Conservation (phyloP, 1,140 invertebrate genomes). For the Dreissena polymorpha region DNA sequence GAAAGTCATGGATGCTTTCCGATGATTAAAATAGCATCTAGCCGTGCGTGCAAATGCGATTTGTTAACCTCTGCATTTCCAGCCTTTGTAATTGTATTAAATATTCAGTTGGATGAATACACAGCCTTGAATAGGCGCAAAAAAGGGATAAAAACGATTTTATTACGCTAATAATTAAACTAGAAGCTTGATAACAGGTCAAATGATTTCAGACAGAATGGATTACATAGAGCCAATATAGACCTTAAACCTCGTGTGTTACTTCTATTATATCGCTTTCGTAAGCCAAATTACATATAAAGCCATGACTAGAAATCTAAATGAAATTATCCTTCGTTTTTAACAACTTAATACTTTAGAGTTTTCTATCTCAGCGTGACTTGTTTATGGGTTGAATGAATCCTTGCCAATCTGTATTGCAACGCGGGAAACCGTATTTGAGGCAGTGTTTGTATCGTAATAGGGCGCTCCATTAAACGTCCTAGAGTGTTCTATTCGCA, state of each 20-base stretch:
- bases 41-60: too few relatives aligned
- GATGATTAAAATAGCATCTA: too few relatives aligned
- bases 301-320: slow-evolving; percentile 50
- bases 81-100: slow-evolving; percentile 41
- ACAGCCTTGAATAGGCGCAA: slow-evolving; percentile 31
- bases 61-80: slow-evolving; percentile 21
- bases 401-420: slow-evolving; percentile 38
- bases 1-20: too few relatives aligned
- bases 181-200: slow-evolving; percentile 49
- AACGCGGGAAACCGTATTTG: slow-evolving; percentile 27
- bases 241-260: slow-evolving; percentile 31
- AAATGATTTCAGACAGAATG: too few relatives aligned
- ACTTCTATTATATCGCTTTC: slow-evolving; percentile 43
- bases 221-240: slow-evolving; percentile 37
- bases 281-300: slow-evolving; percentile 19
- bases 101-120: slow-evolving; percentile 43
- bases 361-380: slow-evolving; percentile 41
- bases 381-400: slow-evolving; percentile 47
- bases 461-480: slow-evolving; percentile 18
- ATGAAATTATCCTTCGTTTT: slow-evolving; percentile 53
- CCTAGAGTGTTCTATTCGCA: slow-evolving; percentile 22
- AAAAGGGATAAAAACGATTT: slow-evolving; percentile 48
- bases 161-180: slow-evolving; percentile 49
- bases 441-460: too few relatives aligned
- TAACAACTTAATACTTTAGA: slow-evolving; percentile 46